Evolutionary conservation across 2,888 invertebrate species (phyloP).

Genomic region (Trachelus iudaicus): DNA sequence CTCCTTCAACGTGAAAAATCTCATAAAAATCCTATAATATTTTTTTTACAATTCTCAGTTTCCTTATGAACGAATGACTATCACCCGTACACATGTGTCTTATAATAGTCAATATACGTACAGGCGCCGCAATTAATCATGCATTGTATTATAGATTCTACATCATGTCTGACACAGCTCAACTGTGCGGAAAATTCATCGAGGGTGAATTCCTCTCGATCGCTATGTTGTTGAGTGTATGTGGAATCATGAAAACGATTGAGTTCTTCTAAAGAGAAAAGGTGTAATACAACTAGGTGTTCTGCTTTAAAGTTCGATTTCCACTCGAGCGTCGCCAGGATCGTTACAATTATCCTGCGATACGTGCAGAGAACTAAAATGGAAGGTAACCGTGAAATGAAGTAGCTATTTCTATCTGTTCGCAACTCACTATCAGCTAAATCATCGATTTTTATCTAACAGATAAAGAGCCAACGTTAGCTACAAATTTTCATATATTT

Average conservation of each 20-base stretch:
- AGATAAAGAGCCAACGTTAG: not conserved
- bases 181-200: not conserved
- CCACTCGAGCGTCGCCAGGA: not conserved
- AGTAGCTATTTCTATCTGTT: not conserved
- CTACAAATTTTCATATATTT: not conserved
- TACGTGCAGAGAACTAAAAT: not conserved
- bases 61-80: not conserved
- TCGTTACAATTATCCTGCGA: not conserved
- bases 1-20: not conserved
- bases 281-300: not conserved
- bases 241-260: not conserved
- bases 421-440: not conserved
- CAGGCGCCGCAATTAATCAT: not conserved
- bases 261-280: not conserved
- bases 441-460: not conserved
- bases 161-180: not conserved
- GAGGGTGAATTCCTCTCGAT: not conserved
- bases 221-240: not conserved
- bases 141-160: not conserved
- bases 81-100: not conserved
- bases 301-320: not conserved
- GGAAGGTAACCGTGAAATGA: not conserved
- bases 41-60: not conserved
- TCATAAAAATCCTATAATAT: not conserved
- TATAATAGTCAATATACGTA: not conserved